A percentile compares a stretch with the other conserved stretches of the same genome.
phyloP scores from a whole-genome alignment of 2,888 invertebrate species.

The Pheosia gnoma region DNA sequence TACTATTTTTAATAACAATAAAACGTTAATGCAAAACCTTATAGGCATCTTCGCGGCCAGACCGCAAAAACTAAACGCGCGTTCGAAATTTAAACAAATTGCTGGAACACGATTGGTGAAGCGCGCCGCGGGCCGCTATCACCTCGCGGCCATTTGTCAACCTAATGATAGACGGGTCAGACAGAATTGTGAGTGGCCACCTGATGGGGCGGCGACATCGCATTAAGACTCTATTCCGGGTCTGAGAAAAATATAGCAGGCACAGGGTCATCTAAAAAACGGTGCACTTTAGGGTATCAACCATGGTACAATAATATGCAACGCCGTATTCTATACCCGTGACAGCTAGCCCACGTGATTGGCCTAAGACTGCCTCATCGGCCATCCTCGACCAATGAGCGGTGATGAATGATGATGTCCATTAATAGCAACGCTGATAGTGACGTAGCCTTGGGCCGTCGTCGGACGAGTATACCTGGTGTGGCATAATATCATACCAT shows the following conservation, averaged over 20 bases:
- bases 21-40: conserved; percentile 42
- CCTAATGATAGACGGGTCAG: conserved; percentile 74
- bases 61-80: conserved; percentile 51
- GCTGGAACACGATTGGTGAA: conserved; percentile 47
- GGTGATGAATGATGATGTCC: too few relatives aligned
- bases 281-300: too few relatives aligned
- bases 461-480: too few relatives aligned
- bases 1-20: conserved; percentile 20
- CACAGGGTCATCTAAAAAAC: too few relatives aligned
- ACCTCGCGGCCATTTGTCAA: conserved; percentile 72
- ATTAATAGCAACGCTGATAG: too few relatives aligned
- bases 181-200: conserved; percentile 66
- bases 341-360: too few relatives aligned
- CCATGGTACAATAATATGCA: too few relatives aligned
- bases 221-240: conserved; percentile 34
- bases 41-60: conserved; percentile 46
- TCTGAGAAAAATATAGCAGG: background rate
- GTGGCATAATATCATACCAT: too few relatives aligned
- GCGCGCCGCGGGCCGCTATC: conserved; percentile 48
- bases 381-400: too few relatives aligned
- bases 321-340: too few relatives aligned
- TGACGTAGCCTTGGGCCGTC: too few relatives aligned
- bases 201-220: conserved; percentile 42
- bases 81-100: conserved; percentile 47
- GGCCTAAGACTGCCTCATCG: too few relatives aligned